These are phyloP conservation scores for Stenchaetothrips biformis DNA, from an alignment of 2,888 invertebrate genomes.

Conservation along the genomic window DNA sequence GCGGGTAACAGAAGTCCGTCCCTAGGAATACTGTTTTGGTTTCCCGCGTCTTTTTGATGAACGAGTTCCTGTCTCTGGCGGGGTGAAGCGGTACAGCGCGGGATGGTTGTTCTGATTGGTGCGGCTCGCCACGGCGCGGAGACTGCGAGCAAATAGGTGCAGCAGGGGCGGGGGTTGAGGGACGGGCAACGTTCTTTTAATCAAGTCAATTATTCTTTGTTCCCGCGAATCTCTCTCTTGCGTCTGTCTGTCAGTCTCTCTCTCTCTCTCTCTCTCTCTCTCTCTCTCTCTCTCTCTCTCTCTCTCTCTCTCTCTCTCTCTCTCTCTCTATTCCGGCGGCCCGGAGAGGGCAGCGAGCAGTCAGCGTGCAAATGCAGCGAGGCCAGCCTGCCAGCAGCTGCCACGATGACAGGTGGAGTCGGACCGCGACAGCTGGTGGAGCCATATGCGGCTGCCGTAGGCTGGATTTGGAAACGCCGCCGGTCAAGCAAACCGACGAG, in stretches of 20 bases:
- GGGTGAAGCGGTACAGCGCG: no score
- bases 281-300: neutral
- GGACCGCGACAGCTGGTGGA: no score
- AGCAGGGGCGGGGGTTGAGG: neutral
- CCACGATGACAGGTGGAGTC: no score
- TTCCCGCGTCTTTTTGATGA: no score
- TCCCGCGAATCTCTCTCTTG: neutral
- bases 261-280: neutral
- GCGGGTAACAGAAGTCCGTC: no score
- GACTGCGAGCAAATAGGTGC: neutral
- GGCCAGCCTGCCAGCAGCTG: no score
- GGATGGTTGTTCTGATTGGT: neutral
- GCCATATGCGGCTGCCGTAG: no score
- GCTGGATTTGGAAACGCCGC: no score
- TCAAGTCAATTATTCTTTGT: conserved; percentile 21
- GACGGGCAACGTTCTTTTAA: conserved; percentile 13
- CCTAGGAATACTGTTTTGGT: no score
- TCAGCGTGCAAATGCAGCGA: no score
- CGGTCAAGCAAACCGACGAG: no score
- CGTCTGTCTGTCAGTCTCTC: neutral
- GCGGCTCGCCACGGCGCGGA: neutral
- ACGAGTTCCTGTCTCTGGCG: no score
- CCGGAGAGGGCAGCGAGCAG: neutral
- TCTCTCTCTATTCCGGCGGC: neutral
- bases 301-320: neutral